Evolutionary conservation across 35 echinoderm and acorn worm genomes (phyloP).

Genomic region (Ophiothrix spiculata): DNA sequence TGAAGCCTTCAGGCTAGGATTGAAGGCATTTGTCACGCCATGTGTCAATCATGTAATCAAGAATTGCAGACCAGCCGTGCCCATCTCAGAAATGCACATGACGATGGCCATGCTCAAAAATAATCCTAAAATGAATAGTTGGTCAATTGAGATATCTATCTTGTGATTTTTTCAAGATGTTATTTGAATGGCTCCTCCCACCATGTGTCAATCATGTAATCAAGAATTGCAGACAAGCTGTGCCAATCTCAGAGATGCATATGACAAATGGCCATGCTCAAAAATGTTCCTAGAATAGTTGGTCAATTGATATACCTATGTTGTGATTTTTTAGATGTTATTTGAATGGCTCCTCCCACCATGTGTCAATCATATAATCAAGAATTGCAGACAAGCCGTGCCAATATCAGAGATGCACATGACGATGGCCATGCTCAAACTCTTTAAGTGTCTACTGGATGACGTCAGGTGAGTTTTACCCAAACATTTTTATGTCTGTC

Average conservation of each 20-base stretch:
- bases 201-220: constrained; percentile 80
- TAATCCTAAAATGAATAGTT: too few species aligned
- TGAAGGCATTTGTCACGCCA: too few species aligned
- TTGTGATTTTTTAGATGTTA: constrained; percentile 73
- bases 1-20: too few species aligned
- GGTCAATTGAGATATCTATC: not conserved
- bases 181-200: constrained; percentile 84
- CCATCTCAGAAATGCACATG: constrained; percentile 92
- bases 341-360: constrained; percentile 86
- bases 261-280: too few species aligned
- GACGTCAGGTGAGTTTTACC: constrained; percentile 93
- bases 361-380: constrained; percentile 73
- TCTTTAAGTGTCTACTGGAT: constrained; percentile 69
- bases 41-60: constrained; percentile 78
- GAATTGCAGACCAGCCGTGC: constrained; percentile 72
- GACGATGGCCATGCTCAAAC: constrained; percentile 78
- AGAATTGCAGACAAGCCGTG: constrained; percentile 67
- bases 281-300: too few species aligned
- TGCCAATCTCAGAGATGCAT: constrained; percentile 62
- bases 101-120: constrained; percentile 75
- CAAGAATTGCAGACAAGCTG: constrained; percentile 74
- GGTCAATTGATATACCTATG: too few species aligned
- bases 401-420: constrained; percentile 89
- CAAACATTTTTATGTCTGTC: too few species aligned
- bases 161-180: constrained; percentile 55